Base-by-base conservation (phyloP, 23 tunicate genomes). In the Styela clava region DNA sequence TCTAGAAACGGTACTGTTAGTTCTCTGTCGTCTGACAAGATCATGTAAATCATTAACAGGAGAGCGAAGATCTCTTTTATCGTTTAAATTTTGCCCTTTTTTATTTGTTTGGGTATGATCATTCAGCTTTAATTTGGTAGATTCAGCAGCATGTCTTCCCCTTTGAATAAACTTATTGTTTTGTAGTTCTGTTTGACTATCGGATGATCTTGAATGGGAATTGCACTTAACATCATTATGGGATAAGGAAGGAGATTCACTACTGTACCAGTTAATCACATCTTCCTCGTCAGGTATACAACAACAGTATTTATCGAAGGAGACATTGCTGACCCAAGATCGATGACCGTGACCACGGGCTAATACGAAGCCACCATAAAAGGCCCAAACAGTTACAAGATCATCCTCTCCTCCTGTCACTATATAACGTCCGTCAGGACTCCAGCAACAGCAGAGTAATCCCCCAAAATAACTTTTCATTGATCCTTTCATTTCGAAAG, bases 341-440 rank as follows among this genome's bases (percentile, higher is more conserved):
- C 86, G 83, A 67, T 96, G 99, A 16, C 99, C 97, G 61, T 78
- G 65, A 31, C 99, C 96, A 2, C 99, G 62, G 1, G 97, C 92
- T 7, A 96, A 65, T 23, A 91, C 92, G 64, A 84, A 84, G 27
- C 87, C 67, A 63, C 88, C 89, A 33, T 86, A 85, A 63, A 96
- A 86, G 1, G 90, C 81, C 97, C 96, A 86, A 16, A 96, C 99
- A 7, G 97, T 85, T 51, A 96, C 85, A 20, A 91, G 88, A 62
- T 96, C 99, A 73, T 96, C 99, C 74, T 96, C 99, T 16, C 99
- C 99, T 24, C 99, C 99, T 7, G 97, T 88, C 35, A 78, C 99
- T 19, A 96, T 81, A 68, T 74, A 96, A 2, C 99, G 89, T 21
- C 99, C 99, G 51, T 93, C 96, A 1, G 99, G 99, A 79, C 94